Conservation (phyloP, 2,797 vertebrate genomes). For the Microctenopoma steveboyesi region DNA sequence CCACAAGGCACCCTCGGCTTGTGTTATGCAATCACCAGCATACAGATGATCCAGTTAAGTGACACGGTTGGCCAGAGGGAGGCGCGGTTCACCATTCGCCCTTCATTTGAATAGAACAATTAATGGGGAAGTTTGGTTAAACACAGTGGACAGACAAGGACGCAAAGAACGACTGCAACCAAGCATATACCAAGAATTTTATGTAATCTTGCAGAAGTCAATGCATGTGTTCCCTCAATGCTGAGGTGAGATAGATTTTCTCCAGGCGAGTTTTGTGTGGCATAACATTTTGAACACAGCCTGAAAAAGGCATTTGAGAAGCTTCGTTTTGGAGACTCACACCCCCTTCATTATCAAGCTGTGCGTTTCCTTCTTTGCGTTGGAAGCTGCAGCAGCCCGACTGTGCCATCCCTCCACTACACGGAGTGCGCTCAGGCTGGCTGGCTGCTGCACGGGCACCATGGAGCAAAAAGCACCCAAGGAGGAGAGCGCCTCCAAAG, state of each 20-base stretch:
- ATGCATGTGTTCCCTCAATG: conserved; percentile 13
- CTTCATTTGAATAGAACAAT: conserved; percentile 64
- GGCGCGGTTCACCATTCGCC: conserved; percentile 59
- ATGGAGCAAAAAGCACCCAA: conserved; percentile 85
- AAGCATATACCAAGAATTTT: background rate
- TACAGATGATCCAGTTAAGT: conserved; percentile 42
- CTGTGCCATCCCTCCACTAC: conserved; percentile 64
- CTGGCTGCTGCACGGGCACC: conserved; percentile 81
- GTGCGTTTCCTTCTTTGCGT: conserved; percentile 61
- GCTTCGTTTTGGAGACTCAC: conserved; percentile 40
- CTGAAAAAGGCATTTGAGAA: conserved; percentile 28
- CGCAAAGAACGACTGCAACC: conserved; percentile 8
- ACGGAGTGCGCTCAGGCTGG: conserved; percentile 76
- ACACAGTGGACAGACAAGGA: conserved; percentile 23
- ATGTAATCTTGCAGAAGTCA: conserved; percentile 11
- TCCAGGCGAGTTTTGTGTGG: conserved; percentile 2
- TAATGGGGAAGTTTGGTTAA: conserved; percentile 55
- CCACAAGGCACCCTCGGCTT: conserved; percentile 36
- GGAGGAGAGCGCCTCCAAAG: conserved; percentile 70
- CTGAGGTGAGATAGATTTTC: conserved; percentile 18
- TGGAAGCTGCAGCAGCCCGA: conserved; percentile 62
- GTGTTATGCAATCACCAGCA: conserved; percentile 64
- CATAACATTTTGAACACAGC: conserved; percentile 24
- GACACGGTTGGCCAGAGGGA: conserved; percentile 69
- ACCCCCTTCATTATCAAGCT: conserved; percentile 39